Percentiles rank a stretch among this genome's conserved stretches.
Conservation (phyloP, 2,888 invertebrate genomes). For the Nasonia oneida region DNA sequence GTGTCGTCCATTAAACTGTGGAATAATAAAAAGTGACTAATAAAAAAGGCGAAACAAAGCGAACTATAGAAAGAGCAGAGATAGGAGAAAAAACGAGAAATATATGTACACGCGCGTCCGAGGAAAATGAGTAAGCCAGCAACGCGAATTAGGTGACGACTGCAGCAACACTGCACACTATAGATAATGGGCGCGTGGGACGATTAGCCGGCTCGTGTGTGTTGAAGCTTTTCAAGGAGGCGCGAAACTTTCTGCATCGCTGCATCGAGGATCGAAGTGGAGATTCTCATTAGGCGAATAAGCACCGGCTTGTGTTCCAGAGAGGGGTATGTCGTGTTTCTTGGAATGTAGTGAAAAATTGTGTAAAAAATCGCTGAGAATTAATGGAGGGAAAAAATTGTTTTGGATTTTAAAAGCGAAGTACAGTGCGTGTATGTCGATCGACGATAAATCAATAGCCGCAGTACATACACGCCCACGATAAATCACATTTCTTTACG, state of each 20-base stretch:
- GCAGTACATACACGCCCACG: not conserved
- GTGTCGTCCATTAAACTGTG: not conserved
- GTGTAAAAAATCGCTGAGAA: too few relatives aligned
- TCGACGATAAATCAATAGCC: not conserved
- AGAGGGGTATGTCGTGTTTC: too few relatives aligned
- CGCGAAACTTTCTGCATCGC: not conserved
- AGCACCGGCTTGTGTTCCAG: not conserved
- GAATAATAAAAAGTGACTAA: not conserved
- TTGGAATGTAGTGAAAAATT: too few relatives aligned
- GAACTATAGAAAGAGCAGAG: not conserved
- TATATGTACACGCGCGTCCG: not conserved
- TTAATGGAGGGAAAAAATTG: too few relatives aligned
- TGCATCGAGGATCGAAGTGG: not conserved
- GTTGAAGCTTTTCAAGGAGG: not conserved
- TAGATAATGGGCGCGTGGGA: not conserved
- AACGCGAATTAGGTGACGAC: slow-evolving; percentile 1
- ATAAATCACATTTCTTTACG: not conserved
- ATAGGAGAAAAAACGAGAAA: not conserved
- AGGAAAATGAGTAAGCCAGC: not conserved
- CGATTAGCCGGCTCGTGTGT: not conserved
- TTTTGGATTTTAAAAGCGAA: too few relatives aligned
- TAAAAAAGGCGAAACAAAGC: slow-evolving; percentile 11
- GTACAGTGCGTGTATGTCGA: not conserved
- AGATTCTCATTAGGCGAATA: not conserved
- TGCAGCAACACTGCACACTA: not conserved